Base-by-base conservation (phyloP, 1,140 invertebrate species). In the Galleria mellonella region DNA sequence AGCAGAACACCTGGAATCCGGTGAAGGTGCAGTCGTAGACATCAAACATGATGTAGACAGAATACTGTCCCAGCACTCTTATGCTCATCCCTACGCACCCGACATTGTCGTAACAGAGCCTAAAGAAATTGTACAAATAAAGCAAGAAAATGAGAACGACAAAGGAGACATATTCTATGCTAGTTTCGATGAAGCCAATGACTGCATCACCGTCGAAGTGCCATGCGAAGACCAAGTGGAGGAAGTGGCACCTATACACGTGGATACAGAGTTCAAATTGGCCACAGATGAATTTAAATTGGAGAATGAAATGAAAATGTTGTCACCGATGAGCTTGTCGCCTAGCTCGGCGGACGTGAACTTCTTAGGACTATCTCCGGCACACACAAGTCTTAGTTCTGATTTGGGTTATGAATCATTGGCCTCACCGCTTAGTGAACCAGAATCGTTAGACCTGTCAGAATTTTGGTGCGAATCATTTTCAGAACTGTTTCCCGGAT, bases 1-100 rank as follows among this genome's bases (percentile, higher is more conserved):
- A 93, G 68, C 93, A 94, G 79, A 92, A 90, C 79, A 90, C 83
- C 62, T 94, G 93, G 93, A 94, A 94, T 70, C 93, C 92, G 50
- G 82, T 92, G 51, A 90, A 91, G 62, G 87, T 90, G 81, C 55
- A 67, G 50, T 72, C 65, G 14, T 85, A 76, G 64, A 73, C 54
- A 56, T 73, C 15, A 85, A 81, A 54, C 82, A 83, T 44, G 77
- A 87, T 41, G 69, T 86, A n/a, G 59, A 86, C 69, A 83, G 79
- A 62, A 87, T 87, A 86, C 60, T 85, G 61, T 56, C 68, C 33
- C 79, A 86, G 55, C 85, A 87, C 67, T 86, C 83, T 9, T 87
- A 87, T 56, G 83, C 82, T 71, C 75, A 86, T 83, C 83, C 87
- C 75, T 87, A 86, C 72, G 72, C 71, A 40, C 62, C 51, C 9